These are phyloP conservation scores for Verasper variegatus DNA, from an alignment of 2,113 vertebrate species.

Conservation along the genomic window DNA sequence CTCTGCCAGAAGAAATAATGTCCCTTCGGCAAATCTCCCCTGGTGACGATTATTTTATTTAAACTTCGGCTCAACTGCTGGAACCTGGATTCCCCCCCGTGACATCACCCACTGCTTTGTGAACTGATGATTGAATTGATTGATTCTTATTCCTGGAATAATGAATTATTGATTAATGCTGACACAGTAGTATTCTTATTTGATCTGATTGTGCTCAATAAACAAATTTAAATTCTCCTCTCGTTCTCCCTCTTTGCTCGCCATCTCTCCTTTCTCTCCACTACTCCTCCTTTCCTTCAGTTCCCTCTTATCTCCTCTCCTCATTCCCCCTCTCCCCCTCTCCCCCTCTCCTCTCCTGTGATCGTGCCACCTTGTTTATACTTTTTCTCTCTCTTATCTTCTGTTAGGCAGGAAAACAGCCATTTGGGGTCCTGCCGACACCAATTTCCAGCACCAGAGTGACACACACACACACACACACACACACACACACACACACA, in stretches of 20 bases:
- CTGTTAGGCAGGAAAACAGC: conserved; percentile 75
- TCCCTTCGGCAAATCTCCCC: no score
- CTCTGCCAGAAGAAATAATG: no score
- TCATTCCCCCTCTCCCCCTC: not conserved
- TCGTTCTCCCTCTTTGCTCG: no score
- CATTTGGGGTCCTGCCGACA: conserved; percentile 78
- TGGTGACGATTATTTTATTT: no score
- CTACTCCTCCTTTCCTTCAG: not conserved
- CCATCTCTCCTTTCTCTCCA: not conserved
- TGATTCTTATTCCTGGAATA: not conserved
- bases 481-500: conserved; percentile 42
- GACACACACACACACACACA: conserved; percentile 27
- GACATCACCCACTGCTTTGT: no score
- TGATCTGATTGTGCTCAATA: not conserved
- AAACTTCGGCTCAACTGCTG: no score
- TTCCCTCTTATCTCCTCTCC: not conserved
- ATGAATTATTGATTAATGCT: not conserved
- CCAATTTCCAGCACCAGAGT: conserved; percentile 68
- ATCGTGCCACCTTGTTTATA: conserved; percentile 53
- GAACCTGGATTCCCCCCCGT: no score
- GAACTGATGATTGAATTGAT: not conserved
- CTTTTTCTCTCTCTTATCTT: conserved; percentile 68
- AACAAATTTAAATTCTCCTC: not conserved
- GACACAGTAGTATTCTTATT: not conserved
- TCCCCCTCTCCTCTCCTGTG: not conserved